Base-by-base conservation (phyloP, 2,797 vertebrate genomes). In the Takifugu rubripes region DNA sequence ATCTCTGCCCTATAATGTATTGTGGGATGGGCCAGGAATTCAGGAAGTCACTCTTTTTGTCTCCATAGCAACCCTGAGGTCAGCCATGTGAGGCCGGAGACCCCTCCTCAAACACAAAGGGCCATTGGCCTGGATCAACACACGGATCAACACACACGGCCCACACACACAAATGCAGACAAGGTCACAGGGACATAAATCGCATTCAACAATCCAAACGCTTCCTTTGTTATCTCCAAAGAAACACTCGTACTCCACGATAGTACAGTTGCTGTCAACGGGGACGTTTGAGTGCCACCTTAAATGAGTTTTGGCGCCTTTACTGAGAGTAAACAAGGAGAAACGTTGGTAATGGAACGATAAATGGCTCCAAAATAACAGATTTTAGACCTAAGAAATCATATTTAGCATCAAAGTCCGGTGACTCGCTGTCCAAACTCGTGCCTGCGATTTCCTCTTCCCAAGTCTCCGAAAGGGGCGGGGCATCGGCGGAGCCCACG, bases 21-120 rank as follows among this genome's bases (percentile, higher is more conserved):
- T 65, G 61, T 59, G 54, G 79, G 81, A 81, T 74, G 79, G 83
- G 84, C 77, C 59, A 45, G 77, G 59, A 77, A 82, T 80, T 83
- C 85, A 89, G 90, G 90, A 91, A 90, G 87, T 89, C 75, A 66
- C 78, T 84, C 79, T 78, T 68, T 71, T 51, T 3, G 76, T 88
- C 79, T 83, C 88, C 80, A 89, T 85, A 66, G 86, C 72, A 88
- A 89, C 86, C 52, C 79, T 65, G 75, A 74, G 77, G 84, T 83
- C 75, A 84, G 75, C 73, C 74, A 69, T 49, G 70, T 24, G 42
- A 76, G 79, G 81, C 87, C 86, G 83, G 86, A 87, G 87, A 89
- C 82, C 86, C 86, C 85, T 86, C 86, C 87, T 89, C 83, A 85
- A 86, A 87, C 86, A 87, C 79, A 87, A 86, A 87, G 82, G 74